Evolutionary conservation across 2,113 vertebrate species (phyloP).

Genomic region (Pteropus alecto): DNA sequence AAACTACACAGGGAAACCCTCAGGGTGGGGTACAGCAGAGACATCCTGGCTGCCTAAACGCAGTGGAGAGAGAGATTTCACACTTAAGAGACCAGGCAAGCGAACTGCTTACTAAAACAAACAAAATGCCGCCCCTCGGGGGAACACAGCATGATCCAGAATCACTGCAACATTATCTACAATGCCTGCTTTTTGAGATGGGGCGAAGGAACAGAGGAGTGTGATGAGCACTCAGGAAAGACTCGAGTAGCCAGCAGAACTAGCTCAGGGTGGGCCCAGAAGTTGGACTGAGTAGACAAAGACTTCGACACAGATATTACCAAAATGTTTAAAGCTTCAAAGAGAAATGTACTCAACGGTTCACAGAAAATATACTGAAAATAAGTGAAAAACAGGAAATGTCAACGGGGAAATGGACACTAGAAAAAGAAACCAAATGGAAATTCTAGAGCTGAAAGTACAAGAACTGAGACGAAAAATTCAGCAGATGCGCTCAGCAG

Average conservation of each 20-base stretch:
- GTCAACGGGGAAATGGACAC: not conserved
- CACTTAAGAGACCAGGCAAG: not conserved
- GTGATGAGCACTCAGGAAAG: not conserved
- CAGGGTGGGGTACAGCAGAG: not conserved
- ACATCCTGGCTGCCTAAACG: fast-evolving
- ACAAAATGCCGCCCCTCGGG: not conserved
- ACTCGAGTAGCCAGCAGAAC: not conserved
- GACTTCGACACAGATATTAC: not conserved
- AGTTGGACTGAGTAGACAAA: not conserved
- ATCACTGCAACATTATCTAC: not conserved
- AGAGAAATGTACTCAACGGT: not conserved
- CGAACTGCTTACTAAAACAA: not conserved
- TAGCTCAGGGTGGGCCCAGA: not conserved
- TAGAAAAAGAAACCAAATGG: not conserved
- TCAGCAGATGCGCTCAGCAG: not conserved
- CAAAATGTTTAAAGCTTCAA: not conserved
- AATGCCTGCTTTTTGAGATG: not conserved
- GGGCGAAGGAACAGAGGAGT: not conserved
- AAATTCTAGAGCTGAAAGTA: not conserved
- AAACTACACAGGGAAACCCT: not conserved
- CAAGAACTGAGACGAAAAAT: not conserved
- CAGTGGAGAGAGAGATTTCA: not conserved
- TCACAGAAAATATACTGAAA: not conserved
- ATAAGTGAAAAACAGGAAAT: not conserved
- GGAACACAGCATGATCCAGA: not conserved